Conservation (phyloP, 2,888 invertebrate species). For the Cybosia mesomella region DNA sequence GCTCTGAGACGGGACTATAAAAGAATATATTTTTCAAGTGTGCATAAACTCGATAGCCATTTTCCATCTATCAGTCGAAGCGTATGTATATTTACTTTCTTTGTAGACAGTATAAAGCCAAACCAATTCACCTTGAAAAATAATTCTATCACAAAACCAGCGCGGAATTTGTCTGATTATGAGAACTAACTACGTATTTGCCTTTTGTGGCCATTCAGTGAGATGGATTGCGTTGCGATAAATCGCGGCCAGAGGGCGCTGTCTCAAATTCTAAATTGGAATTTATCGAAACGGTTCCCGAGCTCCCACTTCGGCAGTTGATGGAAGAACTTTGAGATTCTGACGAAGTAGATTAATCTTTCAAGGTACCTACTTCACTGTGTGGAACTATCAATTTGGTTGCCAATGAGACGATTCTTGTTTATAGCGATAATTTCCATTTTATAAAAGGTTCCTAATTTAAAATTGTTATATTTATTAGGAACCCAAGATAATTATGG, state of each 20-base stretch:
- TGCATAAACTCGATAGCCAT: neutral
- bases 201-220: slow-evolving; percentile 14
- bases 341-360: slow-evolving; percentile 17
- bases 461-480: neutral
- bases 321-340: slow-evolving; percentile 17
- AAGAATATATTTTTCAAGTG: neutral
- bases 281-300: slow-evolving; percentile 24
- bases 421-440: neutral
- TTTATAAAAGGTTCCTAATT: neutral
- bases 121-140: neutral
- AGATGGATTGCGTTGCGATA: slow-evolving; percentile 15
- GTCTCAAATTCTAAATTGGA: slow-evolving; percentile 30
- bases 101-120: neutral
- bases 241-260: slow-evolving; percentile 22
- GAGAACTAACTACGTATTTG: slow-evolving; percentile 5
- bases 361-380: no score
- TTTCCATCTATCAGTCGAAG: neutral
- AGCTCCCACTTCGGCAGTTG: slow-evolving; percentile 18
- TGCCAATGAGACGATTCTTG: neutral
- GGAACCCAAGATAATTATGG: neutral
- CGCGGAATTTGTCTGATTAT: neutral
- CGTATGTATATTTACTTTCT: neutral
- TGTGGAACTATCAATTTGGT: slow-evolving; percentile 4
- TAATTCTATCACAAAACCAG: neutral
- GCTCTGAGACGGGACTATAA: neutral